These are phyloP conservation scores for Drosophila lacteicornis DNA, from an alignment of 1,140 invertebrate genomes.

Conservation along the genomic window DNA sequence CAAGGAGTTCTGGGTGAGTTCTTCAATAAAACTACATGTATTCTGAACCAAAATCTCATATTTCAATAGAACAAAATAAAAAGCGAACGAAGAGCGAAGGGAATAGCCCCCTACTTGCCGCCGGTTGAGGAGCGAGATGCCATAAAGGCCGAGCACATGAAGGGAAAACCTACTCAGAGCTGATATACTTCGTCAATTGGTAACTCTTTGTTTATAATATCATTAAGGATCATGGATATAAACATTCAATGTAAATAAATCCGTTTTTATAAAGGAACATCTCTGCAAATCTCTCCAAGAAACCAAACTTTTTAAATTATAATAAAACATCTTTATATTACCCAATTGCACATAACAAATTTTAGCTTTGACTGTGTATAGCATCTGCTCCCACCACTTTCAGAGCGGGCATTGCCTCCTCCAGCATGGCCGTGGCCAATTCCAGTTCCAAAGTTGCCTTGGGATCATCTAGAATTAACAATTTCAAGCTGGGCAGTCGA, in stretches of 20 bases:
- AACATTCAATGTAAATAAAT: neutral
- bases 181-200: constrained; percentile 19
- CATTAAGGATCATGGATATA: constrained; percentile 11
- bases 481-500: constrained; percentile 86
- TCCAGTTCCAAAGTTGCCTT: constrained; percentile 86
- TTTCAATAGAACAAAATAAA: constrained; percentile 71
- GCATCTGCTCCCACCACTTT: constrained; percentile 71
- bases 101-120: constrained; percentile 74
- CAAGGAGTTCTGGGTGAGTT: constrained; percentile 87
- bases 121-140: constrained; percentile 68
- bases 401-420: constrained; percentile 85
- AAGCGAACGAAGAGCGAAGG: constrained; percentile 70
- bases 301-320: neutral
- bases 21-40: constrained; percentile 8
- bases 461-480: constrained; percentile 86
- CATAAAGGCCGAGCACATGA: constrained; percentile 81
- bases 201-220: constrained; percentile 7
- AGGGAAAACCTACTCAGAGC: constrained; percentile 58
- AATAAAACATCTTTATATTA: constrained; percentile 23
- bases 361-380: constrained; percentile 49
- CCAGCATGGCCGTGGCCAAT: constrained; percentile 87
- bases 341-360: constrained; percentile 37
- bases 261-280: constrained; percentile 12
- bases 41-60: neutral
- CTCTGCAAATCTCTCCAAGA: neutral